These are phyloP conservation scores for Brachycybe producta DNA, from an alignment of 2,888 invertebrate species.

Conservation along the genomic window DNA sequence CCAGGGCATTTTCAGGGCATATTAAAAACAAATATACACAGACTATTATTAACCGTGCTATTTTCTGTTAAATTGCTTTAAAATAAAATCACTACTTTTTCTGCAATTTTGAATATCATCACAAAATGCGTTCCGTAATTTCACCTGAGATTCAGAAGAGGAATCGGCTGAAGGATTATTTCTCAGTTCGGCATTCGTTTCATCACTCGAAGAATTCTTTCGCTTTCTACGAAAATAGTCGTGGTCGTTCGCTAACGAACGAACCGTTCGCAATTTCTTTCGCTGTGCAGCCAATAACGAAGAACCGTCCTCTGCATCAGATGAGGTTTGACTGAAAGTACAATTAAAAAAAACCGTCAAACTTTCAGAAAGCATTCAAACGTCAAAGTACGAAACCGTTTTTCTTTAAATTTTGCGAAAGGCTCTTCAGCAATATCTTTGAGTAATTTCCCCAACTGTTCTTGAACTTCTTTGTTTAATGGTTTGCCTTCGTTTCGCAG, in stretches of 20 bases:
- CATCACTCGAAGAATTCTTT: conserved; percentile 14
- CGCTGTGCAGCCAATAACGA: conserved; percentile 7
- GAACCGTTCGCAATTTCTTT: conserved; percentile 7
- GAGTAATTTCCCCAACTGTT: conserved; percentile 29
- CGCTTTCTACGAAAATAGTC: conserved; percentile 26
- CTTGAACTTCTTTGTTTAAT: conserved; percentile 32
- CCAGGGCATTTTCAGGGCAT: no score
- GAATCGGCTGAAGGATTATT: conserved; percentile 22
- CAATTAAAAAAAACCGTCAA: neutral
- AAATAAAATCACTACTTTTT: no score
- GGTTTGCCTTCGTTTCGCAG: conserved; percentile 60
- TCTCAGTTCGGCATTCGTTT: neutral
- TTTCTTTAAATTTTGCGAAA: conserved; percentile 30
- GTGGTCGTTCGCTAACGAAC: conserved; percentile 26
- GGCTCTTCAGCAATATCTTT: conserved; percentile 30
- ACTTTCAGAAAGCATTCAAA: no score
- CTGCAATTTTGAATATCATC: no score
- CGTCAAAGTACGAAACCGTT: conserved; percentile 17
- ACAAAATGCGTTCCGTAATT: no score
- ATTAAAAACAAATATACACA: no score
- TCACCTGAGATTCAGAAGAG: conserved; percentile 22
- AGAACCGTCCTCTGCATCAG: conserved; percentile 12
- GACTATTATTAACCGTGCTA: no score
- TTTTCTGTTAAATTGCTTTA: no score
- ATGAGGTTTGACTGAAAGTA: conserved; percentile 3